Base-by-base conservation (phyloP, 2,888 invertebrate genomes). In the Hypomecis punctinalis region DNA sequence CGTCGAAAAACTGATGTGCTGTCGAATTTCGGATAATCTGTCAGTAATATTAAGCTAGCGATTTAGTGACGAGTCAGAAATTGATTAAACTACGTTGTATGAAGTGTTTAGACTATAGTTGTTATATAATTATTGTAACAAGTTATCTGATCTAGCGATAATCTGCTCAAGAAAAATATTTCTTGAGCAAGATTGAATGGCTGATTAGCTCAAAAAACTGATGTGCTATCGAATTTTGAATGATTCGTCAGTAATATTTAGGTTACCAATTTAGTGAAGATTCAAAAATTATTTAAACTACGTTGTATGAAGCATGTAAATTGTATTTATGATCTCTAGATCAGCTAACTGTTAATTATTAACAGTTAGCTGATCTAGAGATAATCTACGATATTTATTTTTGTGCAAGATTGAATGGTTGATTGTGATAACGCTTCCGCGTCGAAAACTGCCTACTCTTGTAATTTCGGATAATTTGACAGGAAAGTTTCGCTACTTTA, bases 71-170 rank as follows among this genome's bases (percentile, higher is more conserved):
- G 23, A 23, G 23, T 23, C 23, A 23, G 23, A 23, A 23, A 23
- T 23, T 23, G 23, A 2, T 23, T 23, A 2, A 23, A 23, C 23
- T 23, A 23, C 23, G 23, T 23, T 23, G 1, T 23, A 2, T 23
- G 23, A 23, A 23, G 23, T 23, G 23, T 23, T 23, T 23, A 23
- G 23, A 2, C 23, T 23, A 3, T 23, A 23, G 23, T 23, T 23
- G 23, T 23, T 2, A 23, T 23, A 23, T 23, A 23, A 23, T 3
- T 23, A 23, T 23, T 23, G 60, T 71, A 71, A 76, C 76, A 76
- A 78, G 77, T 78, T 78, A 75, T 75, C 71, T 75, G 75, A 70
- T 64, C 54, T 10, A 51, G 56, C 39, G 60, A 67, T 71, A 69
- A 71, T 71, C 61, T 68, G 69, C 64, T n/a, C n/a, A n/a, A n/a